Evolutionary conservation across 2,888 invertebrate species (phyloP).

Genomic region (Drosophila subquinaria): DNA sequence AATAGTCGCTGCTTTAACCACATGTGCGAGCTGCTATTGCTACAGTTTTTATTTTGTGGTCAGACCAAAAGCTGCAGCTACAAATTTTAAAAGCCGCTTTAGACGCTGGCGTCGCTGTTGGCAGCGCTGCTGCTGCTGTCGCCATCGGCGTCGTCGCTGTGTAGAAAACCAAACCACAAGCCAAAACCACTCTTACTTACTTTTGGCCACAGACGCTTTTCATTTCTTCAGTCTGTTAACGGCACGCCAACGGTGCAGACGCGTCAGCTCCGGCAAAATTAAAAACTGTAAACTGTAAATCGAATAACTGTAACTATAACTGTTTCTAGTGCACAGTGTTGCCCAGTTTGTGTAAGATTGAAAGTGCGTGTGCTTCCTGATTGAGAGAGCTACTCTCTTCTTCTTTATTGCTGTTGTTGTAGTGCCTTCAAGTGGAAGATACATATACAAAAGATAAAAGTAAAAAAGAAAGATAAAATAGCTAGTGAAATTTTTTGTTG

Average conservation of each 20-base stretch:
- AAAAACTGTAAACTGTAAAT: slow-evolving; percentile 18
- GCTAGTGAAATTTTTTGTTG: slow-evolving; percentile 66
- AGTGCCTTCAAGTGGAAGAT: slow-evolving; percentile 34
- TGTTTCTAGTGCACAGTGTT: slow-evolving; percentile 55
- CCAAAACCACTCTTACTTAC: slow-evolving; percentile 83
- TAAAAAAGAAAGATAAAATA: slow-evolving; percentile 8
- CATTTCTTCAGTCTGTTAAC: slow-evolving; percentile 85
- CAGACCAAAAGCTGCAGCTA: slow-evolving; percentile 49
- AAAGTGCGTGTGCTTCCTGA: slow-evolving; percentile 62
- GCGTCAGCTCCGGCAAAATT: slow-evolving; percentile 66
- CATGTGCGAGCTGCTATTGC: slow-evolving; percentile 24
- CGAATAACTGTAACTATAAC: slow-evolving; percentile 38
- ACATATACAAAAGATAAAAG: slow-evolving; percentile 1
- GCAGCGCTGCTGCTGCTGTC: slow-evolving; percentile 9
- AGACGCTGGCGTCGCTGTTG: slow-evolving; percentile 6
- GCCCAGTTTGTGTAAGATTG: no score
- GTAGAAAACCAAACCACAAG: slow-evolving; percentile 54
- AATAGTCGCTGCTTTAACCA: slow-evolving; percentile 16
- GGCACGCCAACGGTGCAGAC: slow-evolving; percentile 85
- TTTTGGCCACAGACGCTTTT: slow-evolving; percentile 83
- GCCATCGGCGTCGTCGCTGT: slow-evolving; percentile 30
- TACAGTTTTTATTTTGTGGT: slow-evolving; percentile 52
- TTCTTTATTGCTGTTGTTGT: slow-evolving; percentile 7
- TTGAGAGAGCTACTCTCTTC: slow-evolving; percentile 9
- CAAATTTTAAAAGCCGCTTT: slow-evolving; percentile 58